Conservation (phyloP, 2,113 vertebrate species). For the Mionectes macconnelli region DNA sequence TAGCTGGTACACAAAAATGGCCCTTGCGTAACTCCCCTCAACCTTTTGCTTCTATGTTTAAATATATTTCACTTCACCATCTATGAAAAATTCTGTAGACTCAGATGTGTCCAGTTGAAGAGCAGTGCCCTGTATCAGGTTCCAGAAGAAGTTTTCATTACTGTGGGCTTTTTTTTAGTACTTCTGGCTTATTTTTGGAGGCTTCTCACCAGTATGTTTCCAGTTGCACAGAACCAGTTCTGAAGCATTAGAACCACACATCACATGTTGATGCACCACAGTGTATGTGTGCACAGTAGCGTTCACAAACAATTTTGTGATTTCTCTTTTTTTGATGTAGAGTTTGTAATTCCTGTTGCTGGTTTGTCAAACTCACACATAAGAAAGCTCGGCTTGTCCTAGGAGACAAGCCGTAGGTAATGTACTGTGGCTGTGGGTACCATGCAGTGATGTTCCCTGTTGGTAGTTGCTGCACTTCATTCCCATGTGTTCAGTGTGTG, state of each 20-base stretch:
- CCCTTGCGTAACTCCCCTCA: neutral
- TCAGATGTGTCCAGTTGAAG: neutral
- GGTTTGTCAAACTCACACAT: neutral
- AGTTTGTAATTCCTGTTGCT: neutral
- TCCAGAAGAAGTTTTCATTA: neutral
- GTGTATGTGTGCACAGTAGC: neutral
- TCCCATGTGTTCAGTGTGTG: neutral
- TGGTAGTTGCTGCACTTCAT: neutral
- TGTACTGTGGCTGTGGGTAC: neutral
- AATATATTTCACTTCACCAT: neutral
- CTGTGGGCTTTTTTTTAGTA: neutral
- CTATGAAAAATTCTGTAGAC: neutral
- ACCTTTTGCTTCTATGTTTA: neutral
- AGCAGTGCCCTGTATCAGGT: neutral
- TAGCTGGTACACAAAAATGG: neutral
- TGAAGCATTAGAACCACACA: neutral
- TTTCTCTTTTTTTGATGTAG: neutral
- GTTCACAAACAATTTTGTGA: neutral
- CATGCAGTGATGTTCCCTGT: neutral
- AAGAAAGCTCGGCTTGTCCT: neutral
- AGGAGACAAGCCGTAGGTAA: neutral
- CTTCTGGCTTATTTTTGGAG: neutral
- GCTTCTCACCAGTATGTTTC: neutral
- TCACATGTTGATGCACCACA: neutral
- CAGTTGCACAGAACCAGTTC: neutral